Conservation (phyloP, 2,113 vertebrate species). For the Hirundichthys speculiger region DNA sequence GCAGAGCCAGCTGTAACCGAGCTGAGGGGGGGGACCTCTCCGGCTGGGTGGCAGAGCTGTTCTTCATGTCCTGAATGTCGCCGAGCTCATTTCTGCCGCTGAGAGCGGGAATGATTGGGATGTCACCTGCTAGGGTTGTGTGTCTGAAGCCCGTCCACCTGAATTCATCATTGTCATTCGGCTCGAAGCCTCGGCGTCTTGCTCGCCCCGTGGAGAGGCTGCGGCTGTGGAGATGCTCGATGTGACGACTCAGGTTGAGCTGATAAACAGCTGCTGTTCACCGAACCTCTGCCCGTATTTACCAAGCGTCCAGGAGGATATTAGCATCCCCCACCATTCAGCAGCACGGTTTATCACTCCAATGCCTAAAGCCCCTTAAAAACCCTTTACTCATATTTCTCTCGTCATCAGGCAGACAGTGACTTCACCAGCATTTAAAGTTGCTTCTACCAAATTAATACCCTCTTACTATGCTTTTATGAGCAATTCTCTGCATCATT, state of each 20-base stretch:
- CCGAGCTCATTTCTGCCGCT: slow-evolving; percentile 49
- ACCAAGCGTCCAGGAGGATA: neutral
- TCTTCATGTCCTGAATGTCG: slow-evolving; percentile 71
- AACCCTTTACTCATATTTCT: slow-evolving; percentile 12
- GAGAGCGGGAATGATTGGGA: slow-evolving; percentile 52
- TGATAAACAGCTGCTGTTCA: slow-evolving; percentile 55
- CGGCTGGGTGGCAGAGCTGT: slow-evolving; percentile 37
- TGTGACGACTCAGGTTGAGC: slow-evolving; percentile 27
- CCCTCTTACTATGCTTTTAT: slow-evolving; percentile 59
- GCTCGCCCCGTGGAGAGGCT: slow-evolving; percentile 36
- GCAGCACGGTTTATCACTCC: slow-evolving; percentile 10
- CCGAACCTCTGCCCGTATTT: slow-evolving; percentile 17
- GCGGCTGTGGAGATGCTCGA: slow-evolving; percentile 65
- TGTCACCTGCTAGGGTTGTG: slow-evolving; percentile 65
- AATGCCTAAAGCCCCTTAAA: slow-evolving; percentile 6
- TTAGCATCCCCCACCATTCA: slow-evolving; percentile 12
- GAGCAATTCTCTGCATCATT: slow-evolving; percentile 56
- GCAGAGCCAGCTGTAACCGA: slow-evolving; percentile 64
- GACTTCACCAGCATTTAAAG: slow-evolving; percentile 29
- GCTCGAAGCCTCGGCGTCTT: slow-evolving; percentile 25
- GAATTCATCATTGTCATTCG: slow-evolving; percentile 65
- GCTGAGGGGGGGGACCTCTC: slow-evolving; percentile 33
- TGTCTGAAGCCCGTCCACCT: slow-evolving; percentile 60
- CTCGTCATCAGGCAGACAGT: slow-evolving; percentile 2
- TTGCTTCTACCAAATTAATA: slow-evolving; percentile 38